Base-by-base conservation (phyloP, 2,797 vertebrate genomes). In the Lacerta viridis region DNA sequence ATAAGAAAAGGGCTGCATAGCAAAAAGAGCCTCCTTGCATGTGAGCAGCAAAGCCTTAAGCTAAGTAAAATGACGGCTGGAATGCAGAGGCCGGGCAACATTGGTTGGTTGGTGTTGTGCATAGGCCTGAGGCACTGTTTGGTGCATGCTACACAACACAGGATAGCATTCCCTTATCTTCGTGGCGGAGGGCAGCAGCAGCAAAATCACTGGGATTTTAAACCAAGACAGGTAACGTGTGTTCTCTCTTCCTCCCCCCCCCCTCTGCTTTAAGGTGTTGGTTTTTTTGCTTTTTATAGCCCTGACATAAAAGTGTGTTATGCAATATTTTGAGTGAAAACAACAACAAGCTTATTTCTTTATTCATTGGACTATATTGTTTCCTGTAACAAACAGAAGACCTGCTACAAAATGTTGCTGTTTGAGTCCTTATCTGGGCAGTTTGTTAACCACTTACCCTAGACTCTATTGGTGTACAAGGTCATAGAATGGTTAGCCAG, bases 111-210 rank as follows among this genome's bases (percentile, higher is more conserved):
- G 61, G 90, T 97, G 92, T 95, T 93, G 2, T 95, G 97, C 89
- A 91, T 94, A 90, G 94, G 97, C 89, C 89, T 98, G 86, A 97
- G 96, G 68, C 90, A 92, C 41, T 98, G 97, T 95, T 94, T 94
- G 25, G 98, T 96, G 5, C 80, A 91, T 84, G 95, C 33, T 87
- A 94, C 88, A 5, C 96, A 97, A 84, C 97, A 97, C 92, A 97
- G 92, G 81, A 23, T 94, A 29, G 96, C 68, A 0, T 94, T 97
- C 90, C 87, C 95, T 92, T 94, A 92, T 61, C 92, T 91, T 90
- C 96, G 90, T 0, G 74, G 92, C 55, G 88, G 89, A 89, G 94
- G 79, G 81, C 95, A 95, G 87, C 96, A 94, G 88, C 96, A 96
- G 71, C 95, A 95, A 92, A 90, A 91, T 93, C 92, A 92, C 89